Evolutionary conservation across 1,140 invertebrate species (phyloP), one percentile per base, ranked within the genome.

Genomic region (Lordiphosa collinella): DNA sequence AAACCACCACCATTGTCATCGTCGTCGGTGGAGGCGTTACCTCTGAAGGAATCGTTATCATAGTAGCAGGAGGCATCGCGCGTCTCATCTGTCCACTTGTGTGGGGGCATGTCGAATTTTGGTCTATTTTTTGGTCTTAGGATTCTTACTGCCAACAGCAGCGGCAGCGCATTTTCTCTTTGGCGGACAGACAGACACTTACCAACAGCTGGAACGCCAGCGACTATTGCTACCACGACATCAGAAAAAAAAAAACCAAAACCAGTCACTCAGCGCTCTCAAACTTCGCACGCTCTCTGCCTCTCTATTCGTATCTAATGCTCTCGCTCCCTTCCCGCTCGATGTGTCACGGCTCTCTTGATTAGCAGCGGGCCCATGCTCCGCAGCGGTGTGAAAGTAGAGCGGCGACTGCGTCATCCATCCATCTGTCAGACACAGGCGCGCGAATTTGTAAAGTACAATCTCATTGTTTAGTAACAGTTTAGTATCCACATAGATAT

Each of bases 71-170:
- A 54, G 35, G 78, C 78, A 14, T 84, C 78, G 38, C 78, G 79
- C 43, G 79, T 60, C n/a, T 84, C 78, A 12, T 84, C 78, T 29
- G 78, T 84, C 78, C 78, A 84, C 47, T 72, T 55, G 51, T 73
- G 59, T 32, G 78, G 78, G 18, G 78, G 68, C 78, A 84, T 22
- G 37, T 35, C 5, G 6, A 34, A 3, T 5, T 46, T 25, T 16
- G 6, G 22, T 46, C 25, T 6, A 1, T 41, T 13, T 44, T n/a
- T n/a, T n/a, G n/a, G n/a, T n/a, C 32, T 22, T 32, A 2, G 10
- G 9, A 8, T 38, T 41, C 6, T 34, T 22, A 16, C 47, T 49
- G 29, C 22, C 65, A 70, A 73, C 46, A 56, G 70, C 34, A 22
- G 18, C 18, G 6, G 18, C 54, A 82, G 66, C 48, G 40, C 75